Evolutionary conservation across 2,888 invertebrate species (phyloP).

Genomic region (Dynastes tityus): DNA sequence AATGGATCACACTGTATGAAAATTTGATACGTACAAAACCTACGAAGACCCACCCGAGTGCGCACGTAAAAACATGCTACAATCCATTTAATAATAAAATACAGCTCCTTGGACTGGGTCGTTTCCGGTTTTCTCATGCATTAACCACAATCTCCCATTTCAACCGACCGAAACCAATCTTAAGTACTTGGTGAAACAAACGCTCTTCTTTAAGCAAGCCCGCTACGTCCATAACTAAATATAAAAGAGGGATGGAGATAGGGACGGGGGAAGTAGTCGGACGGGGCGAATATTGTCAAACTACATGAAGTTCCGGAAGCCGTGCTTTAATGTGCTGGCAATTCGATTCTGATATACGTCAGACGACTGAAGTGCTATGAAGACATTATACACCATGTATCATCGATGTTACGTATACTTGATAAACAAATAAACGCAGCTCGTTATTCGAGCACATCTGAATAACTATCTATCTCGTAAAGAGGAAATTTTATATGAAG

Average conservation of each 20-base stretch:
- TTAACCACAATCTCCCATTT: not conserved
- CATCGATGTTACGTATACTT: not conserved
- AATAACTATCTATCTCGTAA: not conserved
- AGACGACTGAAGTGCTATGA: not conserved
- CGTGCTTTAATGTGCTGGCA: conserved; percentile 33
- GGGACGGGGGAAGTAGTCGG: not conserved
- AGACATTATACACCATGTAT: conserved; percentile 3
- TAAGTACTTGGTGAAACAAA: not conserved
- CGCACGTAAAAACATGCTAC: not conserved
- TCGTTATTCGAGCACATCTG: not conserved
- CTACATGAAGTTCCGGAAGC: not conserved
- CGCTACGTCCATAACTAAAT: conserved; percentile 2
- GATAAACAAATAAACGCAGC: conserved; percentile 22
- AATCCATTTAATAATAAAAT: not conserved
- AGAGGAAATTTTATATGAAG: conserved; percentile 8
- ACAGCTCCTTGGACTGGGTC: not conserved
- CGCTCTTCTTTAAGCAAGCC: not conserved
- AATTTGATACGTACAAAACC: too few species aligned
- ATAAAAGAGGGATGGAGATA: not conserved
- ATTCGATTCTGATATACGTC: conserved; percentile 25
- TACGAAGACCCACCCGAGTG: too few species aligned
- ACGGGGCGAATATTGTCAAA: not conserved
- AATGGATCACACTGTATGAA: too few species aligned
- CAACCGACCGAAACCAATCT: not conserved
- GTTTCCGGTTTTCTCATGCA: conserved; percentile 1